Conservation (phyloP, 2,888 invertebrate species). For the Lydus trimaculatus region DNA sequence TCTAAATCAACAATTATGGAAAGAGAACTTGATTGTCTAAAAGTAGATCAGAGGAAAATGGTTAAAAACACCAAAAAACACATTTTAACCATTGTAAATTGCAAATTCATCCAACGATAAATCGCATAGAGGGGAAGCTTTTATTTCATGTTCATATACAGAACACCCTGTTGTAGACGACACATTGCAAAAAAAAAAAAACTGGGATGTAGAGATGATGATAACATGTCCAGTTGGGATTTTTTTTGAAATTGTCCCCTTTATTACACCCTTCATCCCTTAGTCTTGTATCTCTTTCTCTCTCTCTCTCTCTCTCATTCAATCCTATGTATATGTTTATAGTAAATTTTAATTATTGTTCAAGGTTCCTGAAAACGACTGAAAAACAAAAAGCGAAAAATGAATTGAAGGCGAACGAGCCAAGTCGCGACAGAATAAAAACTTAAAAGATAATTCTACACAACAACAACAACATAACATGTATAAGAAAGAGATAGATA, state of each 20-base stretch:
- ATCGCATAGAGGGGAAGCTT: not conserved
- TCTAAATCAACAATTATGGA: no score
- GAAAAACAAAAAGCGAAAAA: constrained; percentile 1
- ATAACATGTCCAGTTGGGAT: not conserved
- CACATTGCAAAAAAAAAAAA: not conserved
- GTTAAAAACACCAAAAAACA: not conserved
- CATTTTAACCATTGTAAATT: not conserved
- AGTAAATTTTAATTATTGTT: not conserved
- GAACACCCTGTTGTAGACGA: not conserved
- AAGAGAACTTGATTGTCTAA: no score
- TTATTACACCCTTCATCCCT: not conserved
- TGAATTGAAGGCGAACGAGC: constrained; percentile 17
- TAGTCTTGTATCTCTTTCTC: no score
- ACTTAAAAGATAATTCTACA: constrained; percentile 3
- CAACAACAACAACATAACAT: not conserved
- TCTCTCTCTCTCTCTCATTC: not conserved
- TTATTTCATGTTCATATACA: not conserved
- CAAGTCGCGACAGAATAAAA: constrained; percentile 15
- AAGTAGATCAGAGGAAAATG: not conserved
- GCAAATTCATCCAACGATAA: not conserved
- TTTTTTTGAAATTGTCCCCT: not conserved
- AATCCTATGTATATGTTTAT: not conserved
- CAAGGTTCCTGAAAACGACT: not conserved
- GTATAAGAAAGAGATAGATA: not conserved
- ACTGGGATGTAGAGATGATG: not conserved